Base-by-base conservation (phyloP, 1,140 invertebrate species). In the Subanguina moxae region DNA sequence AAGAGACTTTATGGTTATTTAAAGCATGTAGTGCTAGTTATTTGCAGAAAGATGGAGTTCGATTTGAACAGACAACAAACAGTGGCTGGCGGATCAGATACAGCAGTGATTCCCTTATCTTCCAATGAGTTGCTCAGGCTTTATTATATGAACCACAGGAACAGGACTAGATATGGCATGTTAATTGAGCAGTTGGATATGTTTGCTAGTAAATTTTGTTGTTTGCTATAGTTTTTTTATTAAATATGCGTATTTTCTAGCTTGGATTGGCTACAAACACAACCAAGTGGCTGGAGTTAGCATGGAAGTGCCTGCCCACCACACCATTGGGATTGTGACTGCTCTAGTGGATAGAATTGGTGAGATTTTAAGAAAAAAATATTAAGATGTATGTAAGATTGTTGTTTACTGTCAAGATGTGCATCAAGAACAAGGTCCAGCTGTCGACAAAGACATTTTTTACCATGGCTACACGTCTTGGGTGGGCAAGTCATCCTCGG, bases 271-370 rank as follows among this genome's bases (percentile, higher is more conserved):
- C 3, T 62, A 62, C 32, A 62, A 62, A 28, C 59, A 62, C 59
- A 62, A 62, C 46, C 59, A 62, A 28, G 59, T 9, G 9, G 3
- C 59, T 5, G 32, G 13, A 23, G 59, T 62, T 5, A 21, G 21
- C 13, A 62, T 62, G 59, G 23, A 21, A 3, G 19, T 62, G 15
- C 32, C 59, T 43, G 59, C 23, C 13, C 59, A 62, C 15, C 59
- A 62, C 32, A 62, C 59, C 59, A 62, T 62, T 28, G 59, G 59
- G 1, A 15, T 62, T 1, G 59, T 62, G 1, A 62, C 59, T 25
- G 59, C 46, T 21, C 19, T 25, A 62, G 59, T 62, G 3, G 59
- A 62, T 57, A 21, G 59, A 62, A 62, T 62, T 62, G 59, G 59
- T 62, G 32, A 5, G 3, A 3, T 38, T 38, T 38, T 38, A 5